A percentile compares a stretch with the other conserved stretches of the same genome.
These are phyloP conservation scores for Apostichopus parvimensis DNA, from an alignment of 35 echinoderm and acorn worm genomes.

Conservation along the genomic window DNA sequence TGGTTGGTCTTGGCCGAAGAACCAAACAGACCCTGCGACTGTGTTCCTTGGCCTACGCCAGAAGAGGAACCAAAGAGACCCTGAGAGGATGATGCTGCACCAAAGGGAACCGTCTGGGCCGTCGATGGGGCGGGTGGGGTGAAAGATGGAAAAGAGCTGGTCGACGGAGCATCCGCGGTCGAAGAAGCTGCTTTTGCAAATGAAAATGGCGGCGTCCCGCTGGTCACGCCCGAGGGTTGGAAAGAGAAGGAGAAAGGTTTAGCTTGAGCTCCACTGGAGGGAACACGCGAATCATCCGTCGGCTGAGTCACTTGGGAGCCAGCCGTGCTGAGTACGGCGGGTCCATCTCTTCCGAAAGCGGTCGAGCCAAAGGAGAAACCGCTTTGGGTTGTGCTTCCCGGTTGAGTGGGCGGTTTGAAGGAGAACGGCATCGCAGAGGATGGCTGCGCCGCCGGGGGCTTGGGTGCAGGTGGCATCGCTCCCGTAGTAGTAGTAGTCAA, in stretches of 20 bases:
- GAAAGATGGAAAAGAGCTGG: conserved; percentile 1
- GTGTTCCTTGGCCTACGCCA: not conserved
- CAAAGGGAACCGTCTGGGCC: not conserved
- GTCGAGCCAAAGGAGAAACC: not conserved
- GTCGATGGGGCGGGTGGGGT: not conserved
- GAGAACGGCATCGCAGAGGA: not conserved
- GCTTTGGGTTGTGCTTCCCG: not conserved
- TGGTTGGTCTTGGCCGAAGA: not conserved
- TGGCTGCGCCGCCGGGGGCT: not conserved
- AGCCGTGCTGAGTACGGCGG: not conserved
- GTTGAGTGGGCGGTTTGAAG: not conserved
- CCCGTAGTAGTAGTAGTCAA: conserved; percentile 3
- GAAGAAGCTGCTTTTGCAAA: not conserved
- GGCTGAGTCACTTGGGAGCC: not conserved
- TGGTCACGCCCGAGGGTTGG: not conserved
- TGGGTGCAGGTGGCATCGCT: not conserved
- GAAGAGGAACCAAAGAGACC: not conserved
- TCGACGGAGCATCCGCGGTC: not conserved
- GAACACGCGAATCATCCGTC: not conserved
- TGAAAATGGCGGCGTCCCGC: not conserved
- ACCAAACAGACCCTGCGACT: not conserved
- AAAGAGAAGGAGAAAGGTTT: conserved; percentile 13
- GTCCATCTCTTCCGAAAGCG: not conserved
- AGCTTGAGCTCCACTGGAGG: not conserved
- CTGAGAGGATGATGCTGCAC: not conserved